Evolutionary conservation across 2,888 invertebrate genomes (phyloP), one percentile per base, ranked within the genome.

Genomic region (Carpatolechia fugitivella): DNA sequence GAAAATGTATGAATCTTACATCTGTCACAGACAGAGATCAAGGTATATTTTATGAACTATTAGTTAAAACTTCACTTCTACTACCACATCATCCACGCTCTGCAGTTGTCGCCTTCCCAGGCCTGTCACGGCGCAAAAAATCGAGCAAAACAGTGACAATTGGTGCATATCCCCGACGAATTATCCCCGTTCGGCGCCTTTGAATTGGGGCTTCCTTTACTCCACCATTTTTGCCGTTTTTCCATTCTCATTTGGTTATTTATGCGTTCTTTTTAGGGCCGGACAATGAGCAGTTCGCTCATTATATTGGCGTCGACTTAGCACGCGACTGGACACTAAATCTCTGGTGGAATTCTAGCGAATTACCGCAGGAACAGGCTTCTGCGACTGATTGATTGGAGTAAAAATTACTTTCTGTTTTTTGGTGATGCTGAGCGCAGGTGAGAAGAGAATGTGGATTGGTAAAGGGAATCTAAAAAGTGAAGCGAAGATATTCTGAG

Each of bases 211-310:
- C 80, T 80, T 80, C 79, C 85, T 86, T 89, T 88, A 86, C 88
- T 85, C 85, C 74, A 79, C 84, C 81, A 83, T 89, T 89, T 89
- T 86, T 84, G 82, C 85, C 84, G 80, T 87, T 89, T 87, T 85
- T 85, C 86, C 84, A 80, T 85, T 86, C 89, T 87, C 89, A 90
- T 89, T 90, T 90, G 89, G 86, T 87, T 89, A 89, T 89, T 88
- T 89, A 87, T 89, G 76, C 87, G 74, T 76, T 82, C 84, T 84
- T 86, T 87, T 87, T 86, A 81, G 78, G 72, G 66, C 64, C 68
- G 76, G 72, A 82, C 82, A 80, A 79, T 78, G 77, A 79, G 75
- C 54, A 59, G 58, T 68, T 61, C 62, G 63, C 89, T 89, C 89
- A 88, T 89, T 90, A 89, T 88, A 82, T 80, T 80, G 80, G 72